These are phyloP conservation scores for Chiloscyllium plagiosum DNA, from an alignment of 2,113 vertebrate genomes.

Conservation along the genomic window DNA sequence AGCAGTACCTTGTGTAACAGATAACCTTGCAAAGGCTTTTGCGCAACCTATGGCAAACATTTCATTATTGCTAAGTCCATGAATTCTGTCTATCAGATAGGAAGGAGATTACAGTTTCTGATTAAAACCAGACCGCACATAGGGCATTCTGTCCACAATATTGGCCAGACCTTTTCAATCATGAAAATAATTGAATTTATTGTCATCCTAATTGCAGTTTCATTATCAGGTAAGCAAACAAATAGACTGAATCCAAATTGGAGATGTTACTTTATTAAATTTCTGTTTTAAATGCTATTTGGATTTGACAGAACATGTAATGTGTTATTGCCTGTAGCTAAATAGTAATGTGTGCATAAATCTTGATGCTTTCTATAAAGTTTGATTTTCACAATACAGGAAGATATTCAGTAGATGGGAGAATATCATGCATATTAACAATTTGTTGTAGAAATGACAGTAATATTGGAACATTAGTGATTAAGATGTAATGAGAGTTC, in stretches of 20 bases:
- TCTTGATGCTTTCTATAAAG: background rate
- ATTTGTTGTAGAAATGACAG: background rate
- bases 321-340: background rate
- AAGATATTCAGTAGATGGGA: background rate
- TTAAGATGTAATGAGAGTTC: background rate
- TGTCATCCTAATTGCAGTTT: background rate
- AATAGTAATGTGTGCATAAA: background rate
- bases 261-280: background rate
- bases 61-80: background rate
- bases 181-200: background rate
- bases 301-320: background rate
- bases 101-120: background rate
- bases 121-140: background rate
- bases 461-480: background rate
- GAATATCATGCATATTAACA: background rate
- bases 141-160: background rate
- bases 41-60: background rate
- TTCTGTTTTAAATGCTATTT: background rate
- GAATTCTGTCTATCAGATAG: no score
- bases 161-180: background rate
- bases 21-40: background rate
- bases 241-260: background rate
- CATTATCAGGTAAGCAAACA: conserved; percentile 14
- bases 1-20: background rate
- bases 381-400: background rate